phyloP scores from a whole-genome alignment of 2,888 invertebrate genomes.

The Pediacus dermestoides region DNA sequence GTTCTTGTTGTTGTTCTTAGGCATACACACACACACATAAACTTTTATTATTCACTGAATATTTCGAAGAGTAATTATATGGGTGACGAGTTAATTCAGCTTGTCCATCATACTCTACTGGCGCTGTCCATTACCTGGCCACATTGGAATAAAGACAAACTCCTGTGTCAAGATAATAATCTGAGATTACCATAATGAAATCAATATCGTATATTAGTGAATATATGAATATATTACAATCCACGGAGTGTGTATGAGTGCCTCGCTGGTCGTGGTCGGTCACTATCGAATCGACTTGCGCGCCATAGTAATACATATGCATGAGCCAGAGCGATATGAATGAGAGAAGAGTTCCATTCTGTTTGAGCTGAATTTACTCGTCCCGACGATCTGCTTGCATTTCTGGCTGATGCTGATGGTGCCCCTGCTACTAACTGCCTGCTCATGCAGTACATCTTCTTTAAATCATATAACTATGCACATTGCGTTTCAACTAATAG shows the following conservation, averaged over 20 bases:
- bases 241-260: conserved; percentile 14
- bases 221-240: conserved; percentile 39
- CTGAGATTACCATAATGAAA: conserved; percentile 49
- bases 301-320: conserved; percentile 23
- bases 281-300: no score
- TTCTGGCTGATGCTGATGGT: no score
- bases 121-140: conserved; percentile 28
- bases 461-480: conserved; percentile 2
- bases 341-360: conserved; percentile 22
- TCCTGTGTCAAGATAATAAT: conserved; percentile 48
- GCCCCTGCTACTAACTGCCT: no score
- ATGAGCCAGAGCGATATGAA: conserved; percentile 24
- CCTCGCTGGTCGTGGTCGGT: conserved; percentile 15
- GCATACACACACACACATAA: conserved; percentile 14
- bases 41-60: conserved; percentile 22
- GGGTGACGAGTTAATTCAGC: conserved; percentile 33
- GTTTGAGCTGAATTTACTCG: no score
- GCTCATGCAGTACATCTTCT: conserved; percentile 3
- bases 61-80: conserved; percentile 28
- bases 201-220: conserved; percentile 50
- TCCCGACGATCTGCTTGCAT: conserved; percentile 18
- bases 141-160: conserved; percentile 44
- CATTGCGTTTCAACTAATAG: conserved; percentile 2
- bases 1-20: no score
- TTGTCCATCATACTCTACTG: conserved; percentile 32